Conservation (phyloP, 2,888 invertebrate species). For the Scrobipalpa atriplicella region DNA sequence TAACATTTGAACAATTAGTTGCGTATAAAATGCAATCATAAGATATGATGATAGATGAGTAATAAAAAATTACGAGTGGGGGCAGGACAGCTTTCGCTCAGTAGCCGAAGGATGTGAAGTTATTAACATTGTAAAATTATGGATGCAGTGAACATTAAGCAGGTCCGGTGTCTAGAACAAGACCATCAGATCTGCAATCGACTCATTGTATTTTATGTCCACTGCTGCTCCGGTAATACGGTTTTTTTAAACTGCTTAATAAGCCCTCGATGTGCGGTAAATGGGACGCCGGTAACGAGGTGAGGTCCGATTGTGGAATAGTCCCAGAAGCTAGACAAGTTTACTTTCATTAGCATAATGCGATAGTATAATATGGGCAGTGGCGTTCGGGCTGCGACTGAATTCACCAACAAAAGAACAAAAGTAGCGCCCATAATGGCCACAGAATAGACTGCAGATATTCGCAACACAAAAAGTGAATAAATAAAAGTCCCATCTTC, state of each 20-base stretch:
- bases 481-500: constrained; percentile 12
- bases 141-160: constrained; percentile 50
- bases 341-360: constrained; percentile 68
- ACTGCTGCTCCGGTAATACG: constrained; percentile 19
- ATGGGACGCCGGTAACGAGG: constrained; percentile 16
- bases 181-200: constrained; percentile 36
- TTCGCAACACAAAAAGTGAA: constrained; percentile 11
- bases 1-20: constrained; percentile 11
- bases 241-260: constrained; percentile 26
- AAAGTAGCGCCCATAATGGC: constrained; percentile 17
- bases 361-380: constrained; percentile 39
- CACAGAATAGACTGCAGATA: neutral
- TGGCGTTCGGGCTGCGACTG: constrained; percentile 22
- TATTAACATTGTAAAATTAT: constrained; percentile 49
- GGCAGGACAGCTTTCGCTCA: constrained; percentile 10
- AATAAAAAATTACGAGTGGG: constrained; percentile 16
- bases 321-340: constrained; percentile 46
- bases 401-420: constrained; percentile 24
- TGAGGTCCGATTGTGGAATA: constrained; percentile 5
- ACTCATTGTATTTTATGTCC: constrained; percentile 13
- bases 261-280: neutral
- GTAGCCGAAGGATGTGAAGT: constrained; percentile 41
- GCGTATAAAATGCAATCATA: constrained; percentile 5
- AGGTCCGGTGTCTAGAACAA: constrained; percentile 44
- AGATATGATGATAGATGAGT: constrained; percentile 1